These are phyloP conservation scores for Camponotus fellah DNA, from an alignment of 2,888 invertebrate species.

Conservation along the genomic window DNA sequence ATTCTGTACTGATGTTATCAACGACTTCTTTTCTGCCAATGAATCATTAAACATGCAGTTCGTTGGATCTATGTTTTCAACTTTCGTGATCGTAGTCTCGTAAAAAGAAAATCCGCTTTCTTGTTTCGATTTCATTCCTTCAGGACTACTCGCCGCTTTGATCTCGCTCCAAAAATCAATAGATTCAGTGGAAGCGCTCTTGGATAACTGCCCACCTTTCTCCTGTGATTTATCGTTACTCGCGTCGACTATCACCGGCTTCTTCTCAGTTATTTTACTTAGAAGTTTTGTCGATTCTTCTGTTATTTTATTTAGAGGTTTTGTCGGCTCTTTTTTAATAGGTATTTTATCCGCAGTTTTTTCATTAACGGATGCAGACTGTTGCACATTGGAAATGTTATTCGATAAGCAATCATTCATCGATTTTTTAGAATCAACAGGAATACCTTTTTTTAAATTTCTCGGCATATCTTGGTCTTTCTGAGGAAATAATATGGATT, in stretches of 20 bases:
- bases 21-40: neutral
- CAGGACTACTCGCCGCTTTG: conserved; percentile 71
- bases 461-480: neutral
- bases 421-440: neutral
- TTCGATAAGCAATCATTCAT: neutral
- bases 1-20: conserved; percentile 43
- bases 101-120: conserved; percentile 42
- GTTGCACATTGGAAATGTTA: conserved; percentile 33
- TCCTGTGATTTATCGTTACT: neutral
- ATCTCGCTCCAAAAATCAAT: conserved; percentile 85
- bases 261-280: conserved; percentile 33
- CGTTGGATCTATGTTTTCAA: conserved; percentile 16
- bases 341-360: neutral
- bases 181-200: conserved; percentile 71
- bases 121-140: conserved; percentile 42
- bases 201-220: conserved; percentile 46
- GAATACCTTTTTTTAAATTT: conserved; percentile 12
- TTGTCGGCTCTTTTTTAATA: conserved; percentile 10
- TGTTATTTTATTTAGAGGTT: neutral
- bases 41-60: neutral
- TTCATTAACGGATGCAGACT: conserved; percentile 21
- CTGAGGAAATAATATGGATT: neutral
- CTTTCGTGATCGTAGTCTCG: conserved; percentile 19
- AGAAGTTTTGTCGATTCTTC: neutral
- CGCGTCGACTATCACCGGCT: neutral